Conservation (phyloP, 2,888 invertebrate genomes). For the Catocala nupta region DNA sequence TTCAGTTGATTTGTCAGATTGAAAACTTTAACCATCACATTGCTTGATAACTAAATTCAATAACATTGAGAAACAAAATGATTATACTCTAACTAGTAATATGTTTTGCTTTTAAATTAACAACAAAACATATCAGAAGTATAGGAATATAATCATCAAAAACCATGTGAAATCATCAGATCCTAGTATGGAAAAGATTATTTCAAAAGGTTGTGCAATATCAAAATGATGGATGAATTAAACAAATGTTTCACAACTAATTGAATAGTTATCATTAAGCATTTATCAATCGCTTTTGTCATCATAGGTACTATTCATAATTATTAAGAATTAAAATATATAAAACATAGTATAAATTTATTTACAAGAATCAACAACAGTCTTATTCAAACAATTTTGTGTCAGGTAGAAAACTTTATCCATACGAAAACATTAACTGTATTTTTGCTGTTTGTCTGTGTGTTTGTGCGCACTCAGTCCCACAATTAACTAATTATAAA, state of each 20-base stretch:
- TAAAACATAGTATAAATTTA: background rate
- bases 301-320: conserved; percentile 60
- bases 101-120: conserved; percentile 39
- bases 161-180: conserved; percentile 37
- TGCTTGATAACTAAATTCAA: conserved; percentile 63
- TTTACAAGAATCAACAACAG: background rate
- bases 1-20: conserved; percentile 73
- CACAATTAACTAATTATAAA: too few relatives aligned
- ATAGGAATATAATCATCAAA: conserved; percentile 35
- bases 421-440: too few relatives aligned
- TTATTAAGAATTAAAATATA: background rate
- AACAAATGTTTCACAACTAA: conserved; percentile 42
- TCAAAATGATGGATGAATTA: background rate
- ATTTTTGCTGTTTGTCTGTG: too few relatives aligned
- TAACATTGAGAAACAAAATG: conserved; percentile 49
- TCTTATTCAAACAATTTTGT: too few relatives aligned
- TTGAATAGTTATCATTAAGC: conserved; percentile 62
- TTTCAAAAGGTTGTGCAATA: conserved; percentile 49
- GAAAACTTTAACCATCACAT: conserved; percentile 84
- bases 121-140: conserved; percentile 55
- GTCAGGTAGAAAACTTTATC: too few relatives aligned
- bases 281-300: conserved; percentile 66
- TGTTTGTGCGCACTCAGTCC: too few relatives aligned
- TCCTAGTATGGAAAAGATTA: conserved; percentile 28
- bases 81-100: conserved; percentile 43